Evolutionary conservation across 2,888 invertebrate species (phyloP).

Genomic region (Diplolepis rosae): DNA sequence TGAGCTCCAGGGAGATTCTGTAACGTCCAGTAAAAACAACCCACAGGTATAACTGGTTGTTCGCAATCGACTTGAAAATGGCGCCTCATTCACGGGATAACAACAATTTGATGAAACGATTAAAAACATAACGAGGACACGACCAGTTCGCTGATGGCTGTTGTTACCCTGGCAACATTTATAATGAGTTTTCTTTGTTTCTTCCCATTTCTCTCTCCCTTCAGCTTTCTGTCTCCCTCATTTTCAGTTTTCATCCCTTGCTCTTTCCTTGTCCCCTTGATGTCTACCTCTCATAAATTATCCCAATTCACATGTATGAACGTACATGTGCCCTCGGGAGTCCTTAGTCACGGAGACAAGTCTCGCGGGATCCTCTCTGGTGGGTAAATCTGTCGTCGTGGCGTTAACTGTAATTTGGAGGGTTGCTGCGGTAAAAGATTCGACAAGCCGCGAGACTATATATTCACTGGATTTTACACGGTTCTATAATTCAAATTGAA

Average conservation of each 20-base stretch:
- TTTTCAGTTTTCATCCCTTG: not conserved
- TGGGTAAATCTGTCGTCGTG: slow-evolving; percentile 67
- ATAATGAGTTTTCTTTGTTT: slow-evolving; percentile 27
- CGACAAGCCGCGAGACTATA: not conserved
- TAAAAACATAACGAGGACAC: slow-evolving; percentile 69
- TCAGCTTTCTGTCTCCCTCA: not conserved
- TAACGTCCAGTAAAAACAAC: slow-evolving; percentile 6
- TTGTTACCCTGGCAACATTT: slow-evolving; percentile 56
- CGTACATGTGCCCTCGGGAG: slow-evolving; percentile 62
- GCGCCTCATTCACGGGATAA: slow-evolving; percentile 61
- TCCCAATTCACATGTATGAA: slow-evolving; percentile 71
- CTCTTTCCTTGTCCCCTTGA: slow-evolving; percentile 10
- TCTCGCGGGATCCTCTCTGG: slow-evolving; percentile 58
- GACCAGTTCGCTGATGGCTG: slow-evolving; percentile 59
- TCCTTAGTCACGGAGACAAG: slow-evolving; percentile 67
- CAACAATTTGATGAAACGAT: slow-evolving; percentile 72
- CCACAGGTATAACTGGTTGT: not conserved
- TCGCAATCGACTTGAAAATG: slow-evolving; percentile 51
- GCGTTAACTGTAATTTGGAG: slow-evolving; percentile 68
- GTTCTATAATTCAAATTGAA: not conserved
- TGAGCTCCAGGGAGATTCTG: slow-evolving; percentile 8
- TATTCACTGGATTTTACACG: not conserved
- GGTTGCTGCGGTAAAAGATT: slow-evolving; percentile 43
- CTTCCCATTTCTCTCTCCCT: not conserved
- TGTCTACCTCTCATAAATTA: slow-evolving; percentile 62